A percentile compares a stretch with the other conserved stretches of the same genome.
Evolutionary conservation across 2,797 vertebrate genomes (phyloP).

Genomic region (Anguilla marmorata): DNA sequence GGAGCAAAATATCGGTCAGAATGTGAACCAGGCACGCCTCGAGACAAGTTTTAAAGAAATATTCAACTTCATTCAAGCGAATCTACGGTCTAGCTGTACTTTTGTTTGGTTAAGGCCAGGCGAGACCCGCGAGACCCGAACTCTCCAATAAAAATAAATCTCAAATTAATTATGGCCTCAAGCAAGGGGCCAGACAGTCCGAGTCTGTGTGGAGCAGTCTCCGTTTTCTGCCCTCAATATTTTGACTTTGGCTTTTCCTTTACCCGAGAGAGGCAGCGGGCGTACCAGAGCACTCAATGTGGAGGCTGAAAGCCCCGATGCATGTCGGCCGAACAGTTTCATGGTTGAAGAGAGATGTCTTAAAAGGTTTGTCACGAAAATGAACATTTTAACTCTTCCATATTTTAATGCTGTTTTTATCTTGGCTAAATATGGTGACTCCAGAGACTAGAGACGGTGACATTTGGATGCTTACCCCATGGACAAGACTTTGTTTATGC

Average conservation of each 20-base stretch:
- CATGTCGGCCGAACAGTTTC: slow-evolving; percentile 38
- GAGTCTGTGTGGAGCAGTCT: slow-evolving; percentile 84
- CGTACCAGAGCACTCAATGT: slow-evolving; percentile 58
- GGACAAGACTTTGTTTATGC: not conserved
- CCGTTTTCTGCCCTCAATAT: slow-evolving; percentile 72
- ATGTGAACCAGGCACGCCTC: slow-evolving; percentile 86
- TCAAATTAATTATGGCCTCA: slow-evolving; percentile 98
- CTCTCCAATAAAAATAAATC: slow-evolving; percentile 99
- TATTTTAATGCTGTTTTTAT: not conserved
- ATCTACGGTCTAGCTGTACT: slow-evolving; percentile 86
- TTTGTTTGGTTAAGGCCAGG: slow-evolving; percentile 98
- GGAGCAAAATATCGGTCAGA: slow-evolving; percentile 65
- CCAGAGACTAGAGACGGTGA: not conserved
- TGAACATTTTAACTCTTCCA: slow-evolving; percentile 24
- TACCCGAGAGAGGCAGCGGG: slow-evolving; percentile 65
- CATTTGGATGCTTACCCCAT: not conserved
- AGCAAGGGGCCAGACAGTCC: slow-evolving; percentile 92
- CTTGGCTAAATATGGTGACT: not conserved
- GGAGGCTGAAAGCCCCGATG: slow-evolving; percentile 47
- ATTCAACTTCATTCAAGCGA: slow-evolving; percentile 85
- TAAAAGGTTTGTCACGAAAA: slow-evolving; percentile 42
- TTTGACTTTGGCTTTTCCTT: slow-evolving; percentile 62
- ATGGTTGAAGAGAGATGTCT: slow-evolving; percentile 44
- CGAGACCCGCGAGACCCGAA: slow-evolving; percentile 92
- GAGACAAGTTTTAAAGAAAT: slow-evolving; percentile 84